Percentiles rank a stretch among this genome's conserved stretches.
These are phyloP conservation scores for Cavia porcellus DNA, from an alignment of 2,113 vertebrate genomes.

Conservation along the genomic window DNA sequence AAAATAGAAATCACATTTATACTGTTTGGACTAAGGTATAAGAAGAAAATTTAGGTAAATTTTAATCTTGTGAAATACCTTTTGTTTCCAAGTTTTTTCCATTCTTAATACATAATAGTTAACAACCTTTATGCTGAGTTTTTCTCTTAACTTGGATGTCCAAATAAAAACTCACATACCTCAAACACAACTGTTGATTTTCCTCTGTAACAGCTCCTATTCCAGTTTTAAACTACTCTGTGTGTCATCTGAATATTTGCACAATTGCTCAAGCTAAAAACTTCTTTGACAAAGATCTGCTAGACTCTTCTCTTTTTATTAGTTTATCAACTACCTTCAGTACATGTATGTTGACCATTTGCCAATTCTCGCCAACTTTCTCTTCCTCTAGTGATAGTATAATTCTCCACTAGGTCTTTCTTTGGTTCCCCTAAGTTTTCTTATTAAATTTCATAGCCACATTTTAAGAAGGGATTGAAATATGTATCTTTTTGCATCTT, in stretches of 20 bases:
- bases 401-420: not conserved
- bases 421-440: not conserved
- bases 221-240: not conserved
- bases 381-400: not conserved
- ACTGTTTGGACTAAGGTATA: slow-evolving; percentile 35
- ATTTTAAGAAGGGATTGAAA: not conserved
- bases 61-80: not conserved
- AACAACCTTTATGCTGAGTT: not conserved
- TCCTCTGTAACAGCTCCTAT: too few relatives aligned
- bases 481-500: not conserved
- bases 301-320: not conserved
- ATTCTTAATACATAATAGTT: not conserved
- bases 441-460: not conserved
- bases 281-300: not conserved
- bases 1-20: slow-evolving; percentile 34
- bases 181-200: not conserved
- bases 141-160: not conserved
- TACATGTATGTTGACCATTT: not conserved
- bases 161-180: not conserved
- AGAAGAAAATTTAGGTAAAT: slow-evolving; percentile 37
- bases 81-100: not conserved
- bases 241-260: not conserved
- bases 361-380: not conserved
- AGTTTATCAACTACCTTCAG: not conserved
- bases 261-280: not conserved